Evolutionary conservation across 2,888 invertebrate genomes (phyloP), one percentile per base, ranked within the genome.

Genomic region (Apotomis betuletana): DNA sequence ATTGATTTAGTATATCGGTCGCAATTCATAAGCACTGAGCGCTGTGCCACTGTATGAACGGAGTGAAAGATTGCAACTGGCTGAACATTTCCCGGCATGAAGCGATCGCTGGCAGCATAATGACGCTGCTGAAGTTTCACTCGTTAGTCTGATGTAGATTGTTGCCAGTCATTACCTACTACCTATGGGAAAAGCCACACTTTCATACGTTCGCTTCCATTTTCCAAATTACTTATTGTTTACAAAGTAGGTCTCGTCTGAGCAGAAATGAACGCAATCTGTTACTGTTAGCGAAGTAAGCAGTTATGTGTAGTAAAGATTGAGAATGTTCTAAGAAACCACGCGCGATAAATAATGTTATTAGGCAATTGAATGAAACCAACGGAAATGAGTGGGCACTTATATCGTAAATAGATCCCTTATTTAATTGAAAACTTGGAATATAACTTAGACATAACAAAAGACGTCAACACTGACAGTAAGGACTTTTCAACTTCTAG

Each of bases 141-240:
- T 84, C 82, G 80, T 83, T 83, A 85, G 83, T 82, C 82, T 83
- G 81, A 83, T 79, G 82, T 80, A 84, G 80, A 83, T 81, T 81
- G 82, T 81, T 81, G 80, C 81, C 82, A 83, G 84, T 85, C 84
- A 85, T 85, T 86, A 83, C 83, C 69, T 58, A 49, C 74, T 67
- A 73, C 68, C 82, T 82, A 81, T 81, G 81, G 82, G 81, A 81
- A 83, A 81, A 81, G 78, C 77, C 74, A 76, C 73, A 80, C 80
- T 81, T 83, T 81, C 80, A 83, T 83, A 82, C 78, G 77, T 80
- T 79, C 77, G 77, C 81, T 75, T 84, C 82, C 84, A 85, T 85
- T 86, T 85, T 83, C 79, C 67, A 85, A 85, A 87, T 86, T 85
- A 83, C 83, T 82, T 81, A 83, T 86, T 85, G 85, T 85, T 83